phyloP scores from a whole-genome alignment of 2,888 invertebrate species.

The Scaptomyza parva region DNA sequence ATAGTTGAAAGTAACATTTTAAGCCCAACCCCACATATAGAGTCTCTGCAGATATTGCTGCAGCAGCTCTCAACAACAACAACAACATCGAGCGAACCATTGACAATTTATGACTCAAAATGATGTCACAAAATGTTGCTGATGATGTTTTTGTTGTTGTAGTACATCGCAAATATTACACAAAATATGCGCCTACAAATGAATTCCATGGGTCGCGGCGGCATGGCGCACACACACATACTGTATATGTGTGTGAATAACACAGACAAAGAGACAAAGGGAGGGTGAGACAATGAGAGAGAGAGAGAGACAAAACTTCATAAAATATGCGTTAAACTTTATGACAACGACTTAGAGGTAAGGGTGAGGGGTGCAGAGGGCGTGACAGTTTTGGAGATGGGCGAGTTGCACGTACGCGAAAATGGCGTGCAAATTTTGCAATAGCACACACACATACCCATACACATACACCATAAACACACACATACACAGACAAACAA shows the following conservation, averaged over 20 bases:
- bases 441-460: conserved; percentile 22
- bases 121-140: conserved; percentile 70
- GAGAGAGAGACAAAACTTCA: conserved; percentile 50
- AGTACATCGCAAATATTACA: conserved; percentile 43
- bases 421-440: conserved; percentile 66
- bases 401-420: conserved; percentile 60
- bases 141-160: conserved; percentile 7
- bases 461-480: not conserved
- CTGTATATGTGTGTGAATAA: too few relatives aligned
- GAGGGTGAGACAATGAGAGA: not conserved
- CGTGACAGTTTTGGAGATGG: not conserved
- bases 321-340: conserved; percentile 68
- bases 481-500: not conserved
- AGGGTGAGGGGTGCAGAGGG: not conserved
- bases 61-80: conserved; percentile 16
- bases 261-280: conserved; percentile 7
- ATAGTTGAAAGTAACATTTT: conserved; percentile 19
- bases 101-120: conserved; percentile 71
- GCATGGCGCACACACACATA: not conserved
- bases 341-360: conserved; percentile 52
- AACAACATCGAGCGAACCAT: conserved; percentile 42
- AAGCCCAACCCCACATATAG: conserved; percentile 15
- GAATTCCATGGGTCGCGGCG: conserved; percentile 41
- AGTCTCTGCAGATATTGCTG: conserved; percentile 18
- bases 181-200: conserved; percentile 64